These are phyloP conservation scores for Pogonophryne albipinna DNA, from an alignment of 2,797 vertebrate species.

Conservation along the genomic window DNA sequence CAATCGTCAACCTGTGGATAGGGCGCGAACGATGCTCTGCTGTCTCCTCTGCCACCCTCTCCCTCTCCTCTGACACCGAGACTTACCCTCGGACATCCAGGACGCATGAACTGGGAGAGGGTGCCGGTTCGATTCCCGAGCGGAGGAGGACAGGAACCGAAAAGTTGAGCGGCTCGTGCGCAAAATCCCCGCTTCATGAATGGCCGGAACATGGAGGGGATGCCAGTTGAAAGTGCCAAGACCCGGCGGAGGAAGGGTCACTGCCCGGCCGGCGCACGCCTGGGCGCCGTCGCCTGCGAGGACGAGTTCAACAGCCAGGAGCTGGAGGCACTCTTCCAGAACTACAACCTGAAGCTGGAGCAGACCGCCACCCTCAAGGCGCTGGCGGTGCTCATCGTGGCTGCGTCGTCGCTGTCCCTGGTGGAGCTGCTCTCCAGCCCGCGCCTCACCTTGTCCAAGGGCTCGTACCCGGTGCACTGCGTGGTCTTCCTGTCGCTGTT, in stretches of 20 bases:
- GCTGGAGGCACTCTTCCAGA: constrained; percentile 96
- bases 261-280: constrained; percentile 81
- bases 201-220: constrained; percentile 97
- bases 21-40: constrained; percentile 69
- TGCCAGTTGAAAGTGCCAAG: constrained; percentile 91
- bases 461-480: constrained; percentile 97
- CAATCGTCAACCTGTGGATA: constrained; percentile 82
- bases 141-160: constrained; percentile 42
- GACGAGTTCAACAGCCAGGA: constrained; percentile 95
- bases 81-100: constrained; percentile 45
- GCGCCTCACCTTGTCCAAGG: constrained; percentile 93
- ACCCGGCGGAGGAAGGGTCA: constrained; percentile 88
- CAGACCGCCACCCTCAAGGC: constrained; percentile 97
- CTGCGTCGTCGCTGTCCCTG: constrained; percentile 92
- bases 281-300: constrained; percentile 89
- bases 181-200: constrained; percentile 87
- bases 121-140: constrained; percentile 55
- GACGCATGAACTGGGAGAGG: constrained; percentile 68
- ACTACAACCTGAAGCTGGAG: constrained; percentile 98
- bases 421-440: constrained; percentile 93
- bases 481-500: constrained; percentile 97
- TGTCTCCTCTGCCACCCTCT: constrained; percentile 66
- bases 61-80: constrained; percentile 45
- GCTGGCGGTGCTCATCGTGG: constrained; percentile 93
- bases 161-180: constrained; percentile 73